These are phyloP conservation scores for Mungos mungo DNA, from an alignment of 2,113 vertebrate genomes.

Conservation along the genomic window DNA sequence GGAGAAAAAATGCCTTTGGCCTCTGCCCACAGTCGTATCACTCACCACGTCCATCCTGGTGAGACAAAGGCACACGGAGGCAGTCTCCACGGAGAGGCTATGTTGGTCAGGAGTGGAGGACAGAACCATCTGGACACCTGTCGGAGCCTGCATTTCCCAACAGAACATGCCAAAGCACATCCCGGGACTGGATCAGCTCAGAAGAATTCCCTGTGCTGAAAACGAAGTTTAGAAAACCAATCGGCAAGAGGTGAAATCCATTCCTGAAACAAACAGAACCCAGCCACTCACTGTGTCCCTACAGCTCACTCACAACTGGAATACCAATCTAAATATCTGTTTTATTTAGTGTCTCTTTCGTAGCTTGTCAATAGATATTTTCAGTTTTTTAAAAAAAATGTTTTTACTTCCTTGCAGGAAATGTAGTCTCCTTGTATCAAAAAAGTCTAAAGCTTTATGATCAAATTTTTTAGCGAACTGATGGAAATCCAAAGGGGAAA, in stretches of 20 bases:
- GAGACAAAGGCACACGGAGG: neutral
- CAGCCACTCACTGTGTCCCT: neutral
- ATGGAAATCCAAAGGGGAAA: slow-evolving; percentile 72
- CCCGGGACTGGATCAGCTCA: slow-evolving; percentile 61
- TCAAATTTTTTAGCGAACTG: slow-evolving; percentile 80
- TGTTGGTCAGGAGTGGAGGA: slow-evolving; percentile 66
- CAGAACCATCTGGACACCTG: slow-evolving; percentile 47
- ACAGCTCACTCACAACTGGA: neutral
- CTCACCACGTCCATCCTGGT: neutral
- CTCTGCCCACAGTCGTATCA: slow-evolving; percentile 37
- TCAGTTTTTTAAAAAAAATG: slow-evolving; percentile 8
- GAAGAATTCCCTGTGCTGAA: slow-evolving; percentile 63
- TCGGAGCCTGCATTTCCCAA: slow-evolving; percentile 69
- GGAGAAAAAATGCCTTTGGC: neutral
- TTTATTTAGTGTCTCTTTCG: neutral
- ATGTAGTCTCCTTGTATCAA: slow-evolving; percentile 63
- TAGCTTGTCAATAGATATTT: slow-evolving; percentile 48
- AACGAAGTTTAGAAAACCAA: neutral
- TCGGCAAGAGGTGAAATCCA: neutral
- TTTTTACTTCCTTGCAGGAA: neutral
- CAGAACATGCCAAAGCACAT: slow-evolving; percentile 64
- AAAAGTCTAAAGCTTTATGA: slow-evolving; percentile 78
- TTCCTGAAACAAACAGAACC: neutral
- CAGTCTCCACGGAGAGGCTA: slow-evolving; percentile 37
- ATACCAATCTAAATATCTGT: neutral